A percentile compares a stretch with the other conserved stretches of the same genome.
These are phyloP conservation scores for Picathartes gymnocephalus DNA, from an alignment of 2,113 vertebrate genomes.

Conservation along the genomic window DNA sequence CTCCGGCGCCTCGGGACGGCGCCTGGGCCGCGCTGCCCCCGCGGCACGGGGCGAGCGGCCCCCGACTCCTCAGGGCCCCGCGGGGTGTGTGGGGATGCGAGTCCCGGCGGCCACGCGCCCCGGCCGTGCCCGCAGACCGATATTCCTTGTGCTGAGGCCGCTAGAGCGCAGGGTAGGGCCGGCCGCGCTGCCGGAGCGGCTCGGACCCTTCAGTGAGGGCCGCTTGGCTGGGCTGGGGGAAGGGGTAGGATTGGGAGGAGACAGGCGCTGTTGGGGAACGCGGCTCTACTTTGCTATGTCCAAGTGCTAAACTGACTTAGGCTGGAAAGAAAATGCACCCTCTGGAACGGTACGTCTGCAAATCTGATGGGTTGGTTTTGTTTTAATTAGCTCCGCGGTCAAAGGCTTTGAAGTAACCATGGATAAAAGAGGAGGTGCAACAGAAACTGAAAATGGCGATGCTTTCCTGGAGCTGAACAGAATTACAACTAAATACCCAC, in stretches of 20 bases:
- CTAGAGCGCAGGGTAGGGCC: background rate
- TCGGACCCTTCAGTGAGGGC: rapidly evolving
- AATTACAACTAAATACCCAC: conserved; percentile 66
- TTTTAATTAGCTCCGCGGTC: conserved; percentile 37
- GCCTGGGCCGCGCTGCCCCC: background rate
- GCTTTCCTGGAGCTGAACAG: conserved; percentile 73
- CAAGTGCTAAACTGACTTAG: rapidly evolving
- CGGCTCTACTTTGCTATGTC: rapidly evolving
- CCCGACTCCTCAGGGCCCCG: background rate
- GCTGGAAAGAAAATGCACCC: background rate
- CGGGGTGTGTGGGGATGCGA: background rate
- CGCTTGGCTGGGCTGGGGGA: background rate
- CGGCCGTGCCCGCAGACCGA: background rate
- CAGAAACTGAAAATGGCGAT: conserved; percentile 81
- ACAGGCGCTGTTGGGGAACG: rapidly evolving
- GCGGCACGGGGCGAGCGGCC: background rate
- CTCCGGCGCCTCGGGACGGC: background rate
- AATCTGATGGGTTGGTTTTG: background rate
- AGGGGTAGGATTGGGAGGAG: rapidly evolving
- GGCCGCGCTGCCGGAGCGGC: background rate
- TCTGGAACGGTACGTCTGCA: rapidly evolving
- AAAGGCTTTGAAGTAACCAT: conserved; percentile 71
- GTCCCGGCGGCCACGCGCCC: background rate
- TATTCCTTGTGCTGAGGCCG: rapidly evolving
- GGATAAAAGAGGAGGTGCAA: conserved; percentile 82